Conservation (phyloP, 2,797 vertebrate species). For the Galaxias olidus region DNA sequence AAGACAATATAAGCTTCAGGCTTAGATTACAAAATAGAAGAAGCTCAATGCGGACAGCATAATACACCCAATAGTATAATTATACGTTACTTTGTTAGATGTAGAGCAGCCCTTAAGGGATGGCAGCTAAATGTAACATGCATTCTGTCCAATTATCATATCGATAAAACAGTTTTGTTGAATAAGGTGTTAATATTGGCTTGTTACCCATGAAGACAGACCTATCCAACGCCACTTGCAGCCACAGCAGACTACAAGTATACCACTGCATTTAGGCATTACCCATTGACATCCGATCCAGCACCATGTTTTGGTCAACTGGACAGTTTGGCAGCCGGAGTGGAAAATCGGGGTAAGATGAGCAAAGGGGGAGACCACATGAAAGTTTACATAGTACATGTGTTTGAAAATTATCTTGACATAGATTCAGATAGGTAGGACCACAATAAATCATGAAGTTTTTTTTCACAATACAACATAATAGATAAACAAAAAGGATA, state of each 20-base stretch:
- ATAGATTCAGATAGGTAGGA: no score
- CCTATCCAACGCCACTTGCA: constrained; percentile 32
- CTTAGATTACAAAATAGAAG: no score
- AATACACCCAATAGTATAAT: not conserved
- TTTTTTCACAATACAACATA: no score
- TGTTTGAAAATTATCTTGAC: constrained; percentile 49
- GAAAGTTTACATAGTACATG: constrained; percentile 41
- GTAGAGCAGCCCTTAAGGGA: not conserved
- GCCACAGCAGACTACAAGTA: constrained; percentile 38
- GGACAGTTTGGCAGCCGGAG: constrained; percentile 68
- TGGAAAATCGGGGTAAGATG: constrained; percentile 67
- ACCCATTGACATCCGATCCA: constrained; percentile 56
- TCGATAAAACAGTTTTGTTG: constrained; percentile 36
- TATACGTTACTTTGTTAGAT: not conserved
- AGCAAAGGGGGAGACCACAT: constrained; percentile 43
- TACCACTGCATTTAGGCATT: constrained; percentile 38
- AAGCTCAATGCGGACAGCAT: no score
- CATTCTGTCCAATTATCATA: not conserved
- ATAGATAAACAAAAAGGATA: no score
- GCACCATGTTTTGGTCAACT: constrained; percentile 57
- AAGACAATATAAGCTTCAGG: no score
- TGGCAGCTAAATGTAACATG: not conserved
- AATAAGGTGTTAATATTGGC: constrained; percentile 57
- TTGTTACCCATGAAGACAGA: constrained; percentile 38
- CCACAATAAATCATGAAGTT: no score